These are phyloP conservation scores for Montipora efflorescens DNA, from an alignment of 64 coral and sea anemone genomes.

Conservation along the genomic window DNA sequence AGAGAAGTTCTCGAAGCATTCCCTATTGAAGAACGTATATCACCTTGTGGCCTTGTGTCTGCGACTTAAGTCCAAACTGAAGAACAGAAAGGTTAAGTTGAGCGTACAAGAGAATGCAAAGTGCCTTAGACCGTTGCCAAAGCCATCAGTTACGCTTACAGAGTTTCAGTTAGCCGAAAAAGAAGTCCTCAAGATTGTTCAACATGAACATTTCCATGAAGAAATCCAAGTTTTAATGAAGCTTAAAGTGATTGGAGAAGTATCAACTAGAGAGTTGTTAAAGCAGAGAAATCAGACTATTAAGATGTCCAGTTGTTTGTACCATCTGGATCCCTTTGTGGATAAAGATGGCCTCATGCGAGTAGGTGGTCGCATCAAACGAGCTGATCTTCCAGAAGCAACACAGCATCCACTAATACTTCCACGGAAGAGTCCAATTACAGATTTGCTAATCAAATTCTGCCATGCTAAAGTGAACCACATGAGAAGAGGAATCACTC, in stretches of 20 bases:
- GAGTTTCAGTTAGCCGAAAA: conserved; percentile 10
- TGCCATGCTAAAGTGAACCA: no score
- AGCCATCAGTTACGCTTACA: not conserved
- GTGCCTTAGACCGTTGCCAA: not conserved
- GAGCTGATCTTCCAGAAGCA: not conserved
- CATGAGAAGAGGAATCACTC: no score
- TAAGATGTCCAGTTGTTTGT: conserved; percentile 20
- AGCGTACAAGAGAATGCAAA: not conserved
- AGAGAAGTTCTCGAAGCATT: no score
- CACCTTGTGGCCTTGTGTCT: not conserved
- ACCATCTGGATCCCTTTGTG: conserved; percentile 20
- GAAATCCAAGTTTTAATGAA: conserved; percentile 4
- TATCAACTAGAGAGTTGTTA: not conserved
- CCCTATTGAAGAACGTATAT: no score
- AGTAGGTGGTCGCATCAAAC: not conserved
- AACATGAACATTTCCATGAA: conserved; percentile 24
- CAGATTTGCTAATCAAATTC: no score
- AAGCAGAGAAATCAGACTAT: conserved; percentile 10
- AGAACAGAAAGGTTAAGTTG: no score
- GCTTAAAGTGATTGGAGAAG: not conserved
- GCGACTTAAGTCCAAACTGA: not conserved
- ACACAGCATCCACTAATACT: conserved; percentile 6
- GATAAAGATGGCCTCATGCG: conserved; percentile 20
- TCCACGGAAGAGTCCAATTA: not conserved
- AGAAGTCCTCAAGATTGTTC: conserved; percentile 25